Conservation (phyloP, 2,888 invertebrate species). For the Cephonodes hylas region DNA sequence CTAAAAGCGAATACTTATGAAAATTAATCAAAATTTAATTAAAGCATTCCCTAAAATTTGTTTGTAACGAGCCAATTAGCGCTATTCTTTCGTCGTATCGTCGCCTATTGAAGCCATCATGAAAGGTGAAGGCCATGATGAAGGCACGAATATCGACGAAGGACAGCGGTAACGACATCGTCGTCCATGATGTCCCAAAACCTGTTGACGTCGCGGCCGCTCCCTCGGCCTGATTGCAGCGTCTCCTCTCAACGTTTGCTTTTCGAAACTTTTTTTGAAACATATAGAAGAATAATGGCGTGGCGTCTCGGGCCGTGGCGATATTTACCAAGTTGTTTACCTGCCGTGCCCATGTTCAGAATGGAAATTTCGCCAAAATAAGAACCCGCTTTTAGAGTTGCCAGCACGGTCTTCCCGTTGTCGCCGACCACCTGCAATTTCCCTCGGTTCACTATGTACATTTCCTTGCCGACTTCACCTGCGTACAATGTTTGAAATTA, state of each 20-base stretch:
- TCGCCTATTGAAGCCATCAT: not conserved
- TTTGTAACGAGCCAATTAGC: slow-evolving; percentile 51
- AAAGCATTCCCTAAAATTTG: slow-evolving; percentile 61
- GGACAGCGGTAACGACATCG: slow-evolving; percentile 48
- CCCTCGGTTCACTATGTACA: slow-evolving; percentile 99
- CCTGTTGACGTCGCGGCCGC: slow-evolving; percentile 76
- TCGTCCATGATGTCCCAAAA: slow-evolving; percentile 70
- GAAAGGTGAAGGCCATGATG: not conserved
- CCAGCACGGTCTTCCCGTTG: slow-evolving; percentile 97
- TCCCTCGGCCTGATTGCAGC: slow-evolving; percentile 81
- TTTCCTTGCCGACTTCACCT: slow-evolving; percentile 99
- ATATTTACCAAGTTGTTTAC: slow-evolving; percentile 98
- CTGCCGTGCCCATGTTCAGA: slow-evolving; percentile 99
- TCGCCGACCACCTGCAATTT: slow-evolving; percentile 96
- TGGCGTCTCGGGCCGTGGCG: slow-evolving; percentile 82
- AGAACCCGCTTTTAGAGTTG: slow-evolving; percentile 98
- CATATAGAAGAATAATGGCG: slow-evolving; percentile 76
- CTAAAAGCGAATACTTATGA: slow-evolving; percentile 49
- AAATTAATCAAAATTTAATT: slow-evolving; percentile 44
- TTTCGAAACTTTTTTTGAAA: slow-evolving; percentile 68
- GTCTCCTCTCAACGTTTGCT: slow-evolving; percentile 78
- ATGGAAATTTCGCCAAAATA: slow-evolving; percentile 99
- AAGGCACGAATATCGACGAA: slow-evolving; percentile 23
- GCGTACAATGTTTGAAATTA: slow-evolving; percentile 36
- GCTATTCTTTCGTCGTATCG: slow-evolving; percentile 41